Base-by-base conservation (phyloP, 2,888 invertebrate species). In the Drosophila anomalata region DNA sequence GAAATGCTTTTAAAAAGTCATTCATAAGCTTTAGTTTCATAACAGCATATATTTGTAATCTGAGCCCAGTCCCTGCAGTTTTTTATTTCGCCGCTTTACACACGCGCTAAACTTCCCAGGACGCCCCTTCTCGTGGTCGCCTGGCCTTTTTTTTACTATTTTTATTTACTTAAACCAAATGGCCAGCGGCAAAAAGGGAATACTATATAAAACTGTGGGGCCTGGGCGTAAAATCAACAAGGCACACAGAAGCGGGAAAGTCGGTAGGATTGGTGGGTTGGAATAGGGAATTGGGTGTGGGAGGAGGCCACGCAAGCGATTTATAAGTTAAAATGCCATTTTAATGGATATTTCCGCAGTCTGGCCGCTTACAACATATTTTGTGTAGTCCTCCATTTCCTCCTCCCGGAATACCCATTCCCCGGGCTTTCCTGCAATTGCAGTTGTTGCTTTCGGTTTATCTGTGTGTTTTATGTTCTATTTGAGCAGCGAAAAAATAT, bases 291-390 rank as follows among this genome's bases (percentile, higher is more conserved):
- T 20, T 12, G 14, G 14, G 2, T 24, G 22, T 29, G 60, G 7
- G 42, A 59, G 52, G 36, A 57, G 50, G 39, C 50, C 65, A 74
- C 77, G 71, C 73, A 60, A 59, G 61, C 84, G 82, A 84, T 84
- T 84, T 87, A 84, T 84, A 87, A 87, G 82, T 81, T 84, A 53
- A 81, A 84, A 84, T 79, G 78, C 75, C 78, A 79, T 79, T 84
- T 84, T 87, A 87, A 87, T 87, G 83, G 87, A 81, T 84, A 84
- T 87, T 84, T 87, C 87, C 85, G 81, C 69, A 78, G 75, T 58
- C 55, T 70, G 60, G 62, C 61, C 76, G 62, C 69, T 58, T 70
- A 68, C 78, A 79, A 71, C 83, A 82, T 75, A 73, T 78, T 73
- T 71, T 70, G 70, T 70, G 71, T 70, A 39, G 62, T 29, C 48